Evolutionary conservation across 1,140 invertebrate genomes (phyloP).

Genomic region (Agraylea sexmaculata): DNA sequence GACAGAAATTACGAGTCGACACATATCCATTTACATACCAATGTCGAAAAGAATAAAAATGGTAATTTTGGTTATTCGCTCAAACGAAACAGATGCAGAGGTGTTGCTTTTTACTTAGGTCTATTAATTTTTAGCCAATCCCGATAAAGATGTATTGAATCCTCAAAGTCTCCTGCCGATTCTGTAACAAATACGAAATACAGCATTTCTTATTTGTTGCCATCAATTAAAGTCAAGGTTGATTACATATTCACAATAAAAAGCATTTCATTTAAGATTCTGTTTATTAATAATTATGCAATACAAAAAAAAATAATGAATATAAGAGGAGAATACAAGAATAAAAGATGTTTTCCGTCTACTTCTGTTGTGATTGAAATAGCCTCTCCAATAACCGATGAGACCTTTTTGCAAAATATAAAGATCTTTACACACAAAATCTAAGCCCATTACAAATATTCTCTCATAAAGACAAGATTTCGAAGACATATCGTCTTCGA

Average conservation of each 20-base stretch:
- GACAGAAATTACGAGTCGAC: no score
- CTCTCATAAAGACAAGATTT: slow-evolving; percentile 1
- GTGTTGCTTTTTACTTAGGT: slow-evolving; percentile 7
- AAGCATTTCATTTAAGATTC: slow-evolving; percentile 32
- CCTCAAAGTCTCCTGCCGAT: slow-evolving; percentile 11
- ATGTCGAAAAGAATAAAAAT: no score
- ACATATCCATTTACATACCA: no score
- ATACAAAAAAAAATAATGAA: slow-evolving; percentile 42
- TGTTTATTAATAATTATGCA: slow-evolving; percentile 41
- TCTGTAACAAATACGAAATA: slow-evolving; percentile 19
- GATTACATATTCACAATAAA: slow-evolving; percentile 23
- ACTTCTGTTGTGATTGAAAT: slow-evolving; percentile 62
- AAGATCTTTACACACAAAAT: slow-evolving; percentile 35
- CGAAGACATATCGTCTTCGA: not conserved
- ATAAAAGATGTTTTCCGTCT: slow-evolving; percentile 51
- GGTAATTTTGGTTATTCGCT: no score
- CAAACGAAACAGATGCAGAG: no score
- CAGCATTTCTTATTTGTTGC: slow-evolving; percentile 9
- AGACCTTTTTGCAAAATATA: slow-evolving; percentile 51
- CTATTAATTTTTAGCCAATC: slow-evolving; percentile 15
- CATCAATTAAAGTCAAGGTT: not conserved
- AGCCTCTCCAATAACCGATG: slow-evolving; percentile 64
- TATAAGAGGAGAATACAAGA: slow-evolving; percentile 31
- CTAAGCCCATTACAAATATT: slow-evolving; percentile 7
- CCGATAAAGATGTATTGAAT: slow-evolving; percentile 16